Conservation (phyloP, 2,113 vertebrate species). For the Haliaeetus leucogaster region DNA sequence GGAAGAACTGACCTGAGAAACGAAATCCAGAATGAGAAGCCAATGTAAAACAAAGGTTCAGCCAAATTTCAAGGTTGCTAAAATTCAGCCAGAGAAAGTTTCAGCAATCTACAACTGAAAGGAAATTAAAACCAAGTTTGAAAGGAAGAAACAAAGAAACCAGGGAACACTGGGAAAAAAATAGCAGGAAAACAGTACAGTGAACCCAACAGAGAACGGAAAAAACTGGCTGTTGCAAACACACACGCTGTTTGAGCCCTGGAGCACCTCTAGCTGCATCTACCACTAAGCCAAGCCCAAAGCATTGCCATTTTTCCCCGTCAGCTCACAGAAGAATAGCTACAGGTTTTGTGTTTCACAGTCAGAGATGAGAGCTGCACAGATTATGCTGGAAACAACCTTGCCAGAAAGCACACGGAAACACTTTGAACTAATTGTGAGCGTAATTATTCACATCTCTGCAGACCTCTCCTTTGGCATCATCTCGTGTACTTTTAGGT, state of each 20-base stretch:
- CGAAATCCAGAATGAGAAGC: neutral
- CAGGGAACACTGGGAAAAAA: neutral
- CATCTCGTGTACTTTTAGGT: neutral
- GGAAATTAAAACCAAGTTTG: neutral
- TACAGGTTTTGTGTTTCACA: neutral
- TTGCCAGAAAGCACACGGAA: neutral
- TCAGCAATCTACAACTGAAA: neutral
- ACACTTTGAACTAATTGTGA: neutral
- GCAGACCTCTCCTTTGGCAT: neutral
- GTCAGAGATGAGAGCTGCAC: neutral
- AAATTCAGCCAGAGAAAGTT: neutral
- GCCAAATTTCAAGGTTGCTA: neutral
- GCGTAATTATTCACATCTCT: neutral
- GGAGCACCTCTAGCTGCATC: neutral
- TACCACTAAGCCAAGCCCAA: neutral
- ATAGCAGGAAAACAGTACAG: rapidly evolving
- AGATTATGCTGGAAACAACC: neutral
- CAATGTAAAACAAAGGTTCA: neutral
- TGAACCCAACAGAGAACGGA: neutral
- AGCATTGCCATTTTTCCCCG: rapidly evolving
- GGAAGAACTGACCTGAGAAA: neutral
- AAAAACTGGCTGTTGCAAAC: neutral
- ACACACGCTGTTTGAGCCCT: rapidly evolving
- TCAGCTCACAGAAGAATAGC: neutral
- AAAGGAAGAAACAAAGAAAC: neutral